Conservation (phyloP, 2,113 vertebrate species). For the Hydrolagus affinis region DNA sequence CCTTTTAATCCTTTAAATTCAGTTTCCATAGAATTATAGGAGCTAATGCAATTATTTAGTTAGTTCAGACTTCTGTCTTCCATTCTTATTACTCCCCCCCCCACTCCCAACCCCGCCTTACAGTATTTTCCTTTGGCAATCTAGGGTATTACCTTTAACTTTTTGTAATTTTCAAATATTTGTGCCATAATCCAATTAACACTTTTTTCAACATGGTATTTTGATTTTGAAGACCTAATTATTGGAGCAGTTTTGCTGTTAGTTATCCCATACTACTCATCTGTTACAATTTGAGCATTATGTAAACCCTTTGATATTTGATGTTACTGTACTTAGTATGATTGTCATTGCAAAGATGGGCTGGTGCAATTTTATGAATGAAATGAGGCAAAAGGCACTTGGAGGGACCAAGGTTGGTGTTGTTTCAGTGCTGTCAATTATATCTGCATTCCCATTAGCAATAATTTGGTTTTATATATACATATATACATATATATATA, state of each 20-base stretch:
- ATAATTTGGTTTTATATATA: constrained; percentile 14
- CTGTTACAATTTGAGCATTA: not conserved
- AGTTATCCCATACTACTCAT: not conserved
- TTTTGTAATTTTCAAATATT: not conserved
- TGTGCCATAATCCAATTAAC: not conserved
- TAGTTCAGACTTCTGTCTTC: not conserved
- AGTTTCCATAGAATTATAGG: not conserved
- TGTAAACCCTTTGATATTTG: no score
- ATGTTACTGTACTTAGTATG: not conserved
- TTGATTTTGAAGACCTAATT: not conserved
- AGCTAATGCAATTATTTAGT: not conserved
- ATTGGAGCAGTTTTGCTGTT: constrained; percentile 13
- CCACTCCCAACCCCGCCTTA: no score
- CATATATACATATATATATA: no score
- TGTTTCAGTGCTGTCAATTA: constrained; percentile 5
- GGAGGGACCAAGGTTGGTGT: not conserved
- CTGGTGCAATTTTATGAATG: constrained; percentile 13
- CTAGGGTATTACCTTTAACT: not conserved
- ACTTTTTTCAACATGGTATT: not conserved
- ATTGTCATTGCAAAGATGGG: constrained; percentile 5
- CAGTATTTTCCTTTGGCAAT: not conserved
- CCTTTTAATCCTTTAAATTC: not conserved
- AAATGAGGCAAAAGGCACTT: not conserved
- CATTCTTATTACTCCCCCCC: not conserved
- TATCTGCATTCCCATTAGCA: not conserved